phyloP scores from a whole-genome alignment of 2,888 invertebrate species.

The Callinectes sapidus region DNA sequence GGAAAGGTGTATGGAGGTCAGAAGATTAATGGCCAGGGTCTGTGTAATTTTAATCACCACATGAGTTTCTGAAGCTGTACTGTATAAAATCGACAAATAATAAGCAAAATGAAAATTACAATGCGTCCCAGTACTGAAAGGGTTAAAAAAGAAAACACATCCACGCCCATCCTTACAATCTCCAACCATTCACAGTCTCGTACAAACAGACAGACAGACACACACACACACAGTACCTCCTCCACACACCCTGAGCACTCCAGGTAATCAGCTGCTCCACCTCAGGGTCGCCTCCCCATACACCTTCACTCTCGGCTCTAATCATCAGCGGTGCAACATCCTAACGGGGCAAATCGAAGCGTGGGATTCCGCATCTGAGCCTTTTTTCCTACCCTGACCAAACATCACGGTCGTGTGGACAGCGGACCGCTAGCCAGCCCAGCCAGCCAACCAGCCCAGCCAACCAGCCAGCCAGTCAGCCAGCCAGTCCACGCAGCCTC shows the following conservation, averaged over 20 bases:
- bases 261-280: background rate
- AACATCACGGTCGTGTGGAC: slow-evolving; percentile 36
- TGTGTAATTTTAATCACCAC: too few species aligned
- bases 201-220: background rate
- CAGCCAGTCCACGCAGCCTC: background rate
- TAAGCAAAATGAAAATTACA: too few species aligned
- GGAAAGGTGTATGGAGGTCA: too few species aligned
- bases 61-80: too few species aligned
- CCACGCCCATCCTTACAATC: background rate
- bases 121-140: too few species aligned
- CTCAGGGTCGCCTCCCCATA: background rate
- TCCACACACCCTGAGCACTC: background rate
- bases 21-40: too few species aligned
- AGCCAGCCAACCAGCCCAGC: background rate
- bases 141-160: background rate
- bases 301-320: background rate
- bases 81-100: too few species aligned
- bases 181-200: background rate
- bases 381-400: slow-evolving; percentile 19
- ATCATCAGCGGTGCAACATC: background rate
- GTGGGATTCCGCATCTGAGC: slow-evolving; percentile 33
- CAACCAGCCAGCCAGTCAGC: background rate
- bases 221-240: background rate
- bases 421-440: slow-evolving; percentile 1
- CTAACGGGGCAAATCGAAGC: slow-evolving; percentile 31